Conservation (phyloP, 2,113 vertebrate genomes). For the Pyxicephalus adspersus region DNA sequence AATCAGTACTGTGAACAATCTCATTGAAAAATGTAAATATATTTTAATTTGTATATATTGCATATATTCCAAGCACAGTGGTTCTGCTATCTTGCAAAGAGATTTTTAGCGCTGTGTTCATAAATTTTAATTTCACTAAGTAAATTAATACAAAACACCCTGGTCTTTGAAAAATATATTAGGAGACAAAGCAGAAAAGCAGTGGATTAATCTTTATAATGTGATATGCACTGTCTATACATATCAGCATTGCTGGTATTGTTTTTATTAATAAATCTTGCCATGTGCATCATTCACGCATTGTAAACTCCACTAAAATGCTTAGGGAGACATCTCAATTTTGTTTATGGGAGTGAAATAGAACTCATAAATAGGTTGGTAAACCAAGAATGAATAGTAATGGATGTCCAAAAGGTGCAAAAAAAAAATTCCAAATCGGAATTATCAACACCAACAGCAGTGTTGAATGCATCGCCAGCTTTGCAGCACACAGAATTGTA, state of each 20-base stretch:
- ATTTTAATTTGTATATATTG: constrained; percentile 23
- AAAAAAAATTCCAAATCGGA: constrained; percentile 10
- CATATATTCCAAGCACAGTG: constrained; percentile 2
- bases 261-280: constrained; percentile 8
- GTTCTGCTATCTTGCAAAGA: neutral
- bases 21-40: neutral
- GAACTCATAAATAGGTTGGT: constrained; percentile 34
- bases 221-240: constrained; percentile 18
- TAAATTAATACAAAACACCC: constrained; percentile 43
- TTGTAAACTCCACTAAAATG: constrained; percentile 22
- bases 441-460: neutral
- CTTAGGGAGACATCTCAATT: constrained; percentile 48
- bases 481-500: neutral
- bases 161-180: constrained; percentile 37
- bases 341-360: constrained; percentile 21
- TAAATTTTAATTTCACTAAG: constrained; percentile 43
- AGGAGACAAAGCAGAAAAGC: constrained; percentile 9
- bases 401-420: constrained; percentile 32
- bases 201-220: constrained; percentile 47
- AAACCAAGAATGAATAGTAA: constrained; percentile 36
- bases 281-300: constrained; percentile 36
- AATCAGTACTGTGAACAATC: neutral
- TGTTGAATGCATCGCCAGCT: constrained; percentile 16
- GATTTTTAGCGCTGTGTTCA: neutral
- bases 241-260: neutral